These are phyloP conservation scores for Melanogrammus aeglefinus DNA, from an alignment of 2,797 vertebrate genomes.

Conservation along the genomic window DNA sequence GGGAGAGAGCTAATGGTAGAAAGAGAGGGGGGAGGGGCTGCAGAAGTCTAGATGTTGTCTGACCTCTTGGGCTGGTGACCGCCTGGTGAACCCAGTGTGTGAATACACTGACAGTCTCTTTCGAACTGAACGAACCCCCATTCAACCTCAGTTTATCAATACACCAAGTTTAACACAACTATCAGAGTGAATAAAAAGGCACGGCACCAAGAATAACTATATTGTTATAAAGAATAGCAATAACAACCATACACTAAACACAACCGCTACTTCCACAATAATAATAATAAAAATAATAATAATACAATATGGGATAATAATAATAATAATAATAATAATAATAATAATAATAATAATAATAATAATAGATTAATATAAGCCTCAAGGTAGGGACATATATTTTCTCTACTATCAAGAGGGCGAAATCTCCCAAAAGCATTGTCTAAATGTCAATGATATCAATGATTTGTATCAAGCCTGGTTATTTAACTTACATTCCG, in stretches of 20 bases:
- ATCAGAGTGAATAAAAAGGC: background rate
- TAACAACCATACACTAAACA: background rate
- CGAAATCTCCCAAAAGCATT: background rate
- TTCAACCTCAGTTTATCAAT: conserved; percentile 46
- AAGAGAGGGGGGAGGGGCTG: background rate
- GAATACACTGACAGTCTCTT: conserved; percentile 50
- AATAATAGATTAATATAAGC: background rate
- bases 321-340: background rate
- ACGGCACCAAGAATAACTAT: background rate
- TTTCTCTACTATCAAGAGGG: background rate
- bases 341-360: background rate
- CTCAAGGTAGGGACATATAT: background rate
- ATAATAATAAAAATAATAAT: background rate
- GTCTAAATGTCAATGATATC: background rate
- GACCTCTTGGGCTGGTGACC: conserved; percentile 80
- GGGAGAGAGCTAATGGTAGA: background rate
- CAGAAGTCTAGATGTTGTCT: conserved; percentile 53
- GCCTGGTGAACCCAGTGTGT: conserved; percentile 82
- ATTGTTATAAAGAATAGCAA: background rate
- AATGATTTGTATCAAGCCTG: background rate
- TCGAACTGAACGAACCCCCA: conserved; percentile 57
- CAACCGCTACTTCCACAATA: background rate
- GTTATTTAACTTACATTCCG: conserved; percentile 85
- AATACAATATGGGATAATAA: background rate
- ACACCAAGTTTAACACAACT: conserved; percentile 51